Conservation (phyloP, 1,140 invertebrate species). For the Aricia agestis region DNA sequence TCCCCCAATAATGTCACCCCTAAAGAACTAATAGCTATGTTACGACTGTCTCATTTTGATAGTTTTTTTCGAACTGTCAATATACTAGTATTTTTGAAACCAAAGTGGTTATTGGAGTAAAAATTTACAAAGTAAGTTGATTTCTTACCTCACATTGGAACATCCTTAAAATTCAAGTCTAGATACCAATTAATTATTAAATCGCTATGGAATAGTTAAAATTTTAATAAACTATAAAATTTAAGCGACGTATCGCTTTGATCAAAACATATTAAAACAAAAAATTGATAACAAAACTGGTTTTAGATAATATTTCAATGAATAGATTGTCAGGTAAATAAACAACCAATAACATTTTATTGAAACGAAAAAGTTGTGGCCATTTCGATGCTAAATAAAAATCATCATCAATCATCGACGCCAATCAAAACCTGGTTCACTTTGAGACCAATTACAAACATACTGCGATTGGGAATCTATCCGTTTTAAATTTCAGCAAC, state of each 20-base stretch:
- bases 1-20: constrained; percentile 25
- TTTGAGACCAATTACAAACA: not conserved
- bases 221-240: no score
- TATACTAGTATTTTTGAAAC: no score
- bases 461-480: not conserved
- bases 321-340: constrained; percentile 22
- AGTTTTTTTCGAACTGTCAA: not conserved
- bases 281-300: no score
- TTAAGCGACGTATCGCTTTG: no score
- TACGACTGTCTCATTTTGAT: not conserved
- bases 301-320: constrained; percentile 16
- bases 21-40: not conserved
- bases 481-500: not conserved
- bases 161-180: no score
- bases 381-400: not conserved
- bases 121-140: no score
- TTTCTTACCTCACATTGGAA: no score
- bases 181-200: no score
- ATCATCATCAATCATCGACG: no score
- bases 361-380: not conserved
- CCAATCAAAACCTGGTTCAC: not conserved
- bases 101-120: no score
- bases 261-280: no score
- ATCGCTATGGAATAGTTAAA: no score
- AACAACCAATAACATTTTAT: constrained; percentile 1